Evolutionary conservation across 2,797 vertebrate species (phyloP).

Genomic region (Parauchenoglanis ngamensis): DNA sequence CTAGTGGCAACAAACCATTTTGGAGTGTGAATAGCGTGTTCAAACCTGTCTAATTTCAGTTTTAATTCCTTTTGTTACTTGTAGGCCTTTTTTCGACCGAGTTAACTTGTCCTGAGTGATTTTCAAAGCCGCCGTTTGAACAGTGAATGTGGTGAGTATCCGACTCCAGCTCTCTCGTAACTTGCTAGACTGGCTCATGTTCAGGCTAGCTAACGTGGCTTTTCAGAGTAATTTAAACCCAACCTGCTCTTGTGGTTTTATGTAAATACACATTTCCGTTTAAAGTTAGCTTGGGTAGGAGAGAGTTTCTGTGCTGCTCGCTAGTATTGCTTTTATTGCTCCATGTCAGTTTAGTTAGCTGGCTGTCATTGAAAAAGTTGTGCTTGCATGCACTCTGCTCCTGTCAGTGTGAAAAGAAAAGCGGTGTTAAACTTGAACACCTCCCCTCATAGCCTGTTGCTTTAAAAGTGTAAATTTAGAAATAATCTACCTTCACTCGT

Average conservation of each 20-base stretch:
- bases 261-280: neutral
- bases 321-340: neutral
- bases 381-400: neutral
- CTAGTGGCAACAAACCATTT: neutral
- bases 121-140: constrained; percentile 40
- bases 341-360: neutral
- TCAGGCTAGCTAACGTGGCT: neutral
- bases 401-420: neutral
- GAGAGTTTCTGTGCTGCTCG: neutral
- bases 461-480: neutral
- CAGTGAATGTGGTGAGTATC: constrained; percentile 54
- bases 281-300: no score
- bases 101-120: constrained; percentile 8
- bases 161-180: neutral
- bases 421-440: no score
- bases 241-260: neutral
- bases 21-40: constrained; percentile 1
- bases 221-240: neutral
- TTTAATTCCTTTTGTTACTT: neutral
- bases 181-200: constrained; percentile 5
- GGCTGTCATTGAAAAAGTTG: constrained; percentile 23
- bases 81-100: neutral
- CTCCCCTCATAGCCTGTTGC: neutral
- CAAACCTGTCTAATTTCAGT: constrained; percentile 5
- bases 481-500: neutral